Evolutionary conservation across 2,113 vertebrate species (phyloP), one percentile per base, ranked within the genome.

Genomic region (Leptosomus discolor): DNA sequence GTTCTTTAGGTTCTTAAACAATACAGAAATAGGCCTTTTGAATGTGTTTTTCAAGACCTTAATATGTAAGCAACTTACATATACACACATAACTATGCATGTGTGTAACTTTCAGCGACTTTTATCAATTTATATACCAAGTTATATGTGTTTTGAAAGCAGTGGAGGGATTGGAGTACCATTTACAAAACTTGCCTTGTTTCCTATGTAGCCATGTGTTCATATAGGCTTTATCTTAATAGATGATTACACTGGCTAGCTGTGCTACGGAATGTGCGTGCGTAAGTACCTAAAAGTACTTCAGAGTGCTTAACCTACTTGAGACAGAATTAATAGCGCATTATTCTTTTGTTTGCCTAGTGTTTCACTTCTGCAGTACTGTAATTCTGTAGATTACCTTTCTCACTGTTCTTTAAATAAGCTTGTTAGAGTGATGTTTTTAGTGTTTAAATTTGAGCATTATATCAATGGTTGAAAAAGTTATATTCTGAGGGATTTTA

Each of bases 11-110:
- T 80, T 81, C 15, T 39, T 75, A 78, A 50, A 17, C 37, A 45
- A 13, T 64, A 27, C 8, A 71, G n/a, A 51, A 78, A 54, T 39
- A 54, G 2, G 9, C 13, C 22, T 69, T 86, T 69, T 80, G 11
- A 63, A 58, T 53, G 24, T 82, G 7, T 90, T 90, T 83, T 58
- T n/a, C 6, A 71, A 34, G 73, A 27, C 11, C 3, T 75, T 67
- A 32, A 7, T 43, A 5, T 15, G 3, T 27, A 45, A 85, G 50
- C 36, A 76, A 23, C 43, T 79, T 54, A 11, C 1, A 6, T 63
- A 15, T 34, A 23, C 9, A 1, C 1, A 45, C 7, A 3, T 46
- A 71, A 56, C 48, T 82, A 3, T 23, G 18, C 8, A 15, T 1
- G 1, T 65, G 18, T 86, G 10, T 82, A 60, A 51, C 36, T 67